These are phyloP conservation scores for Amphiprion percula DNA, from an alignment of 2,113 vertebrate genomes.

Conservation along the genomic window DNA sequence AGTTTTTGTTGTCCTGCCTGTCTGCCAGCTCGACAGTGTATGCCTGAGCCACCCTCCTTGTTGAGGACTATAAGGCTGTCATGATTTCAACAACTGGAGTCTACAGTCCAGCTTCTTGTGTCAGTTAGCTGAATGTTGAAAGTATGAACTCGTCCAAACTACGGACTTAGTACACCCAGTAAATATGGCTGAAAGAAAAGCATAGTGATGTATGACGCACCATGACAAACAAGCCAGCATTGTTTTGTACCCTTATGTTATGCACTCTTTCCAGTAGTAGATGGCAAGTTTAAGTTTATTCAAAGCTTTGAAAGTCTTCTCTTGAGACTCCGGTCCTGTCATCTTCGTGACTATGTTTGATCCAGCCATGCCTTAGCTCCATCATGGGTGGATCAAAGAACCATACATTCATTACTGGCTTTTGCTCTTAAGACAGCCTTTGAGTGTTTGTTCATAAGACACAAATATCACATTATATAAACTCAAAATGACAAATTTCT, in stretches of 20 bases:
- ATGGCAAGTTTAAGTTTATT: slow-evolving; percentile 45
- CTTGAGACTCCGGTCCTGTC: slow-evolving; percentile 45
- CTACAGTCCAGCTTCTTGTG: slow-evolving; percentile 18
- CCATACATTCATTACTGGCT: slow-evolving; percentile 48
- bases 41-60: background rate
- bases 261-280: background rate
- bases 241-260: background rate
- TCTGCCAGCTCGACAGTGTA: background rate
- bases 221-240: too few species aligned
- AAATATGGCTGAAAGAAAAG: background rate
- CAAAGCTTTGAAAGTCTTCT: slow-evolving; percentile 29
- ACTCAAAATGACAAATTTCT: background rate
- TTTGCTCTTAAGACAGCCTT: slow-evolving; percentile 31
- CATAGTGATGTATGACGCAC: background rate
- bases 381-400: slow-evolving; percentile 54
- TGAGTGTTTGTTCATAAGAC: slow-evolving; percentile 26
- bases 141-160: background rate
- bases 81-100: slow-evolving; percentile 26
- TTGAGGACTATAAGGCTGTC: background rate
- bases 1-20: slow-evolving; percentile 21
- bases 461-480: slow-evolving; percentile 26
- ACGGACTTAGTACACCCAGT: background rate
- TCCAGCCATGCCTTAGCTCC: slow-evolving; percentile 46
- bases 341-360: slow-evolving; percentile 53
- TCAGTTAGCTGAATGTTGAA: slow-evolving; percentile 26